Conservation (phyloP, 2,888 invertebrate genomes). For the Himalopsyche japonica region DNA sequence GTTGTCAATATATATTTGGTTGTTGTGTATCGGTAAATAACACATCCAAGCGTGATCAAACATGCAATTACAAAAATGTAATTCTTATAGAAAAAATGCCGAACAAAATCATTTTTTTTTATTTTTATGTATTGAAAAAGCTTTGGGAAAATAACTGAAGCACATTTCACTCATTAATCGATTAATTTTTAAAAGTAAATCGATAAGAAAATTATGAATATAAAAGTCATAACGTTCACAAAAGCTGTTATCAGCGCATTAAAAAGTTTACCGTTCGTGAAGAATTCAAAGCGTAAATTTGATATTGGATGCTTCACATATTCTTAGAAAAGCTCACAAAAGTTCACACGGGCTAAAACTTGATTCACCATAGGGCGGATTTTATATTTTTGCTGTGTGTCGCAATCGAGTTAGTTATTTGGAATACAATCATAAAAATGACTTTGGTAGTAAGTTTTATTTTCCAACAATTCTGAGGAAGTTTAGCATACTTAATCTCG, state of each 20-base stretch:
- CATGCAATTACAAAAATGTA: too few species aligned
- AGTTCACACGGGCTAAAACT: neutral
- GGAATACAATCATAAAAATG: neutral
- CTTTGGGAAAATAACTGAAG: too few species aligned
- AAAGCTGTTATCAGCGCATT: neutral
- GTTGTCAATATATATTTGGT: too few species aligned
- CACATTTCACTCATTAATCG: neutral
- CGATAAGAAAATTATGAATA: neutral
- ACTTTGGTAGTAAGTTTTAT: neutral
- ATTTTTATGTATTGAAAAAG: too few species aligned
- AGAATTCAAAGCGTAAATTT: neutral
- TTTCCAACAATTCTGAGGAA: neutral
- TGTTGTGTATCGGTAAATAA: too few species aligned
- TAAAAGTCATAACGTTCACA: neutral
- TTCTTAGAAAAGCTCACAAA: neutral
- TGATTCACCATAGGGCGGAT: neutral
- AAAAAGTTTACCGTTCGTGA: neutral
- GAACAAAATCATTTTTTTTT: too few species aligned
- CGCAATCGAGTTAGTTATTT: neutral
- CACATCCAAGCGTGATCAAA: too few species aligned
- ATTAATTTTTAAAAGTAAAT: neutral
- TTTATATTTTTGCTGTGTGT: neutral
- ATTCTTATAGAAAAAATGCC: too few species aligned
- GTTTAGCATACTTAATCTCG: too few species aligned
- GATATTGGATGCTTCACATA: neutral